Evolutionary conservation across 2,113 vertebrate genomes (phyloP).

Genomic region (Macquaria australasica): DNA sequence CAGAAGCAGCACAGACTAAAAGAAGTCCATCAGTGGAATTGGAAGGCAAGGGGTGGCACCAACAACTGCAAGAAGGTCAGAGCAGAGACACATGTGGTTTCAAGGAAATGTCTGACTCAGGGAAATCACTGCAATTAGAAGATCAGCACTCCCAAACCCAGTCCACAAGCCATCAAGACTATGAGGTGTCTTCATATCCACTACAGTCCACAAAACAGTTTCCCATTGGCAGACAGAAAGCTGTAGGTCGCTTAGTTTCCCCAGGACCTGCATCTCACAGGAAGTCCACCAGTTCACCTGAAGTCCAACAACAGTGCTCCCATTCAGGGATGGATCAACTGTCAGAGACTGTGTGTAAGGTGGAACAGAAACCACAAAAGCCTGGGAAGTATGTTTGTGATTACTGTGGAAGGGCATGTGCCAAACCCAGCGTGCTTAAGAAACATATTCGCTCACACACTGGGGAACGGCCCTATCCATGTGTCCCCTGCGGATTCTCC

Average conservation of each 20-base stretch:
- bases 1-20: slow-evolving; percentile 84
- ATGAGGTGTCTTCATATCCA: slow-evolving; percentile 63
- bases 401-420: slow-evolving; percentile 98
- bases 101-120: slow-evolving; percentile 89
- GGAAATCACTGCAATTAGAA: slow-evolving; percentile 87
- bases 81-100: slow-evolving; percentile 78
- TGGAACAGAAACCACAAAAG: slow-evolving; percentile 95
- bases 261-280: slow-evolving; percentile 86
- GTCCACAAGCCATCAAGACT: slow-evolving; percentile 71
- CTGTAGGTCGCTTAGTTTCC: slow-evolving; percentile 86
- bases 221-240: slow-evolving; percentile 85
- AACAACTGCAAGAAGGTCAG: slow-evolving; percentile 85
- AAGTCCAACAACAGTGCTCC: slow-evolving; percentile 89
- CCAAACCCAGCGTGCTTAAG: slow-evolving; percentile 99
- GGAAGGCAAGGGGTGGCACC: slow-evolving; percentile 86
- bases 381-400: slow-evolving; percentile 98
- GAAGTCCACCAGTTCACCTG: slow-evolving; percentile 89
- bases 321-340: slow-evolving; percentile 90
- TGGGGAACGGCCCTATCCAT: slow-evolving; percentile 96
- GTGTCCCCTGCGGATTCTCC: slow-evolving; percentile 97
- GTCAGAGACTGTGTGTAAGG: slow-evolving; percentile 88
- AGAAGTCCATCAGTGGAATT: slow-evolving; percentile 88
- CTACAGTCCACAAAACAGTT: slow-evolving; percentile 60
- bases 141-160: slow-evolving; percentile 80
- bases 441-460: slow-evolving; percentile 99